Evolutionary conservation across 2,797 vertebrate species (phyloP).

Genomic region (Cynopterus sphinx): DNA sequence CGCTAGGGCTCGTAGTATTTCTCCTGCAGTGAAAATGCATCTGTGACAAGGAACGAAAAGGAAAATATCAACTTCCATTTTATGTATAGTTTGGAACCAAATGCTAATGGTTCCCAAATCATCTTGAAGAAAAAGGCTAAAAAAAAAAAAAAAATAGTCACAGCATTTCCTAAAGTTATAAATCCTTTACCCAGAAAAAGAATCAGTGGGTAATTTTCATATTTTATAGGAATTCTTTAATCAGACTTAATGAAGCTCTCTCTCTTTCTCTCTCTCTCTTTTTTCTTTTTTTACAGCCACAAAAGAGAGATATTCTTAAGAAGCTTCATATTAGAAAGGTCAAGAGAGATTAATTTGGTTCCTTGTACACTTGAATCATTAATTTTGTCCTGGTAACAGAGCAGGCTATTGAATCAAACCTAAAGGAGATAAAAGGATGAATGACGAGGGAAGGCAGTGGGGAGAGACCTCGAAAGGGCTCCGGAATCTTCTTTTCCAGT

Average conservation of each 20-base stretch:
- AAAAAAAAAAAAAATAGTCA: neutral
- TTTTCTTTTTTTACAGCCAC: neutral
- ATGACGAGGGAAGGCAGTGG: neutral
- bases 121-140: neutral
- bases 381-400: conserved; percentile 54
- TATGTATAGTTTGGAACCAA: neutral
- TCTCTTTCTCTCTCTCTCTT: neutral
- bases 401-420: conserved; percentile 51
- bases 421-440: conserved; percentile 56
- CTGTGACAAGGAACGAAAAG: conserved; percentile 42
- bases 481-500: neutral
- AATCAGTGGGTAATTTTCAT: neutral
- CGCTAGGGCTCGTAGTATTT: conserved; percentile 57
- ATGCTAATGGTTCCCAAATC: neutral
- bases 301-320: conserved; percentile 33
- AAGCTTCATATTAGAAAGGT: conserved; percentile 63
- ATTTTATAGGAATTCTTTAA: conserved; percentile 31
- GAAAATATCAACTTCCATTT: conserved; percentile 57
- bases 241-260: conserved; percentile 46
- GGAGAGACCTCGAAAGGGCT: neutral
- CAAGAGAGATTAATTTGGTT: conserved; percentile 69
- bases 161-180: neutral
- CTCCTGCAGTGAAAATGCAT: conserved; percentile 54
- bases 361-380: conserved; percentile 56
- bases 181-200: neutral